phyloP scores from a whole-genome alignment of 1,140 invertebrate species.

The Thaumatotibia leucotreta region DNA sequence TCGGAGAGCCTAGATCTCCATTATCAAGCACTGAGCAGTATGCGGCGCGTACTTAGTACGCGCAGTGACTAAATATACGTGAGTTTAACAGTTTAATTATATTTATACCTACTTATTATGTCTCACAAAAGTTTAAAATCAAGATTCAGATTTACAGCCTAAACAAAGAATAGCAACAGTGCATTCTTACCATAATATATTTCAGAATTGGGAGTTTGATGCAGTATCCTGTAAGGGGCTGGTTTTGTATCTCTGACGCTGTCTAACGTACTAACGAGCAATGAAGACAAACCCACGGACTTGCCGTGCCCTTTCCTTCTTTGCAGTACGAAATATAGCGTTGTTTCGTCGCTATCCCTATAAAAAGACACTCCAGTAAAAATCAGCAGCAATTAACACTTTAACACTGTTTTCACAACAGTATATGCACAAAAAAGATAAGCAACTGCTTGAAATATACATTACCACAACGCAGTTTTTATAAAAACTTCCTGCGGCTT shows the following conservation, averaged over 20 bases:
- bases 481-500: conserved; percentile 94
- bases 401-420: background rate
- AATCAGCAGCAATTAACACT: conserved; percentile 17
- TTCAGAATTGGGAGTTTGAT: conserved; percentile 95
- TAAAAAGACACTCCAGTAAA: conserved; percentile 21
- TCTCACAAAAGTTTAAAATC: too few species aligned
- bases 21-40: too few species aligned
- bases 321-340: conserved; percentile 95
- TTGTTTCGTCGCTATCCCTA: conserved; percentile 93
- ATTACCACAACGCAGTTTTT: conserved; percentile 90
- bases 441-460: conserved; percentile 25
- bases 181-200: conserved; percentile 90
- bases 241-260: conserved; percentile 97
- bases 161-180: too few species aligned
- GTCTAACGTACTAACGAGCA: conserved; percentile 96
- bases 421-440: conserved; percentile 38
- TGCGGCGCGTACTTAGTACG: too few species aligned
- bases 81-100: too few species aligned
- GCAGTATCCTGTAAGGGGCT: conserved; percentile 95
- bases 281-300: conserved; percentile 90
- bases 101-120: too few species aligned
- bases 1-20: too few species aligned
- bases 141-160: too few species aligned
- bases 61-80: too few species aligned
- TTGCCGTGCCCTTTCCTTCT: conserved; percentile 95